Evolutionary conservation across 2,888 invertebrate species (phyloP).

Genomic region (Apamea anceps): DNA sequence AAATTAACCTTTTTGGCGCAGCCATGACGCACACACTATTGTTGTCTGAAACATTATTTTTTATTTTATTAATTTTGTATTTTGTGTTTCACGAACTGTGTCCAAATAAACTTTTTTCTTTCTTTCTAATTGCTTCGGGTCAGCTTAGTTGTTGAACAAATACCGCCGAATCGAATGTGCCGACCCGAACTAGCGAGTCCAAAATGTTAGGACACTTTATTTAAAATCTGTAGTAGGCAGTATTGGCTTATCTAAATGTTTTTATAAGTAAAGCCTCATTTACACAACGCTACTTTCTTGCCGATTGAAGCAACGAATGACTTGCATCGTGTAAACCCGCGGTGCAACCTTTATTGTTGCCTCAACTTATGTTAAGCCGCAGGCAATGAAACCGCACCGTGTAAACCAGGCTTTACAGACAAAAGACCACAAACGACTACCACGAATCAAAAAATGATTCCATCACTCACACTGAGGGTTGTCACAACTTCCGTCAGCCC

Average conservation of each 20-base stretch:
- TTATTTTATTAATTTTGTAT: too few relatives aligned
- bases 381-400: not conserved
- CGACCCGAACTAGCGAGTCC: not conserved
- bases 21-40: too few relatives aligned
- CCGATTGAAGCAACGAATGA: not conserved
- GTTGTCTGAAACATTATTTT: too few relatives aligned
- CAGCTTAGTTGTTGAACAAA: not conserved
- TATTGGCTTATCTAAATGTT: not conserved
- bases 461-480: conserved; percentile 1
- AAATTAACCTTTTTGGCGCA: too few relatives aligned
- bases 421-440: not conserved
- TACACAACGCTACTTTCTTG: not conserved
- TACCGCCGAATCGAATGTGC: not conserved
- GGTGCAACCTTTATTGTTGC: not conserved
- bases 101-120: too few relatives aligned
- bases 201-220: not conserved
- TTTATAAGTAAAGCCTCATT: not conserved
- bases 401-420: not conserved
- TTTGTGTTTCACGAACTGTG: too few relatives aligned
- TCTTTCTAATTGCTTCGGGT: not conserved
- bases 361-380: not conserved
- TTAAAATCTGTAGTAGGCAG: not conserved
- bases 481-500: conserved; percentile 6
- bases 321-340: not conserved
- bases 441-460: not conserved